Conservation (phyloP, 2,113 vertebrate genomes). For the Phalacrocorax carbo region DNA sequence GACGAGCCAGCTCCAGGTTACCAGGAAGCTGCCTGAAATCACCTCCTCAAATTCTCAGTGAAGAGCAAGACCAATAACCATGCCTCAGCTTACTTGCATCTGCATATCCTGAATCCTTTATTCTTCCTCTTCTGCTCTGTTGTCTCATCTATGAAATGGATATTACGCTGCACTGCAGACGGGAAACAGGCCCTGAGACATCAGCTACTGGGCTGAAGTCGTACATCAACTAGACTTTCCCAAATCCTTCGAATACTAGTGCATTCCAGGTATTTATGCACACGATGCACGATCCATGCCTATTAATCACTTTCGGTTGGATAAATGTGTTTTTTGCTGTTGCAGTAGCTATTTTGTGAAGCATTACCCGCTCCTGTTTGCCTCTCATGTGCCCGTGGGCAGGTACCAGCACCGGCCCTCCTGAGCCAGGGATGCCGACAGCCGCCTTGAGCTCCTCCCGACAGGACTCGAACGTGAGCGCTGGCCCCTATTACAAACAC, state of each 20-base stretch:
- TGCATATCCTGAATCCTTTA: background rate
- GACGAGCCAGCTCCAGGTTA: background rate
- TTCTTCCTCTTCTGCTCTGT: background rate
- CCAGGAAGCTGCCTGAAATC: background rate
- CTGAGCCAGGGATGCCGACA: background rate
- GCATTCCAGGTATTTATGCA: background rate
- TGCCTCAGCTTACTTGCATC: background rate
- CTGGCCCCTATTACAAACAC: background rate
- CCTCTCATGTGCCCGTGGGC: background rate
- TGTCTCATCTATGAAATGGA: background rate
- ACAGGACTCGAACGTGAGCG: fast-evolving
- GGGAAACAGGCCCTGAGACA: background rate
- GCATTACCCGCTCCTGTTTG: background rate
- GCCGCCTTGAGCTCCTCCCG: fast-evolving
- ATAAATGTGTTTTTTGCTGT: background rate
- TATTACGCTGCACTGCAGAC: background rate
- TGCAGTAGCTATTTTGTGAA: background rate
- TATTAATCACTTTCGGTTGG: background rate
- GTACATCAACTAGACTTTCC: background rate
- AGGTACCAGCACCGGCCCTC: background rate
- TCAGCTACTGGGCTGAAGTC: background rate
- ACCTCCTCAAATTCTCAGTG: background rate
- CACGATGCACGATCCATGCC: too few species aligned
- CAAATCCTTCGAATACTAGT: background rate
- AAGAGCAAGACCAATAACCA: background rate